Conservation (phyloP, 2,888 invertebrate species). For the Yponomeuta evonymella region DNA sequence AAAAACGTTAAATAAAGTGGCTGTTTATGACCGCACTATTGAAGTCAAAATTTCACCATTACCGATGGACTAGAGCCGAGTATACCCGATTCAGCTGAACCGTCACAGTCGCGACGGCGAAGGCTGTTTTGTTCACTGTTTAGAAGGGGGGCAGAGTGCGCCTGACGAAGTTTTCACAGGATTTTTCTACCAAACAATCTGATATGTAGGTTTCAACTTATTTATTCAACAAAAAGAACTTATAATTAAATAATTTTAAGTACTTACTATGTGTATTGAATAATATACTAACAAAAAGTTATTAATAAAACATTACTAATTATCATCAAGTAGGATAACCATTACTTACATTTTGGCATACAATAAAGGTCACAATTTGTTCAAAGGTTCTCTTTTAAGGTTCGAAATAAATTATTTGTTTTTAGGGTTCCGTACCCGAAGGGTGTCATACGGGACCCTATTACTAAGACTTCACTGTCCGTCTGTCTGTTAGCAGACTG, state of each 20-base stretch:
- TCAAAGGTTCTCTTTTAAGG: background rate
- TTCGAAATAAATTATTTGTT: conserved; percentile 26
- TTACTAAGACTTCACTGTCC: too few relatives aligned
- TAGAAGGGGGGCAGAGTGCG: too few relatives aligned
- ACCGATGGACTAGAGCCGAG: too few relatives aligned
- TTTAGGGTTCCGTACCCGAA: background rate
- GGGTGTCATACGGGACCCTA: too few relatives aligned
- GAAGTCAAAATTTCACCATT: too few relatives aligned
- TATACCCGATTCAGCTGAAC: too few relatives aligned
- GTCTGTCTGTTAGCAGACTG: too few relatives aligned
- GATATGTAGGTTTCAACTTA: background rate
- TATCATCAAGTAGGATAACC: conserved; percentile 55
- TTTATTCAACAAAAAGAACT: conserved; percentile 20
- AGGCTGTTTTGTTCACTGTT: too few relatives aligned
- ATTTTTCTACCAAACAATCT: background rate
- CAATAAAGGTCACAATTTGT: background rate
- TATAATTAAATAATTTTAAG: conserved; percentile 35
- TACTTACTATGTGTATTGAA: conserved; percentile 16
- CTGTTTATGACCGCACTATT: too few relatives aligned
- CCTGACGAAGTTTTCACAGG: too few relatives aligned
- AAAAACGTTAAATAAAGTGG: too few relatives aligned
- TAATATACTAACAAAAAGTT: background rate
- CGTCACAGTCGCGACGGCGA: too few relatives aligned
- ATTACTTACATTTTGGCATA: conserved; percentile 60
- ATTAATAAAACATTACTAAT: conserved; percentile 1